Evolutionary conservation across 2,888 invertebrate genomes (phyloP), one percentile per base, ranked within the genome.

Genomic region (Agrilus cyanescens): DNA sequence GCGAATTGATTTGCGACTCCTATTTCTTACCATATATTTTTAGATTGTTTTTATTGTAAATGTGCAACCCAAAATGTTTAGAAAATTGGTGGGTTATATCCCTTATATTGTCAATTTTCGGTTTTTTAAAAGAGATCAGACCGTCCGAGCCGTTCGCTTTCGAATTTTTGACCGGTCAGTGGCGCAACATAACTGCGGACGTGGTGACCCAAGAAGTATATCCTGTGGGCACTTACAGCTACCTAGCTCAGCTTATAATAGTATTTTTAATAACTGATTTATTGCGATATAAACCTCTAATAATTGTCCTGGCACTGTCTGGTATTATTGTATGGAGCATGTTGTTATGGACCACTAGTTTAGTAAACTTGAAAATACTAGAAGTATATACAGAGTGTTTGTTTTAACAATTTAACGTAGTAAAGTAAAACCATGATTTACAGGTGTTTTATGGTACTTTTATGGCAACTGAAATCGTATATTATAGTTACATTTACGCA

Each of bases 401-500:
- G 39, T 66, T 67, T 40, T 12, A 25, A 25, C 8, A 16, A 34
- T 40, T 38, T 7, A 40, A 18, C 7, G 12, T 15, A 30, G 32
- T 15, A 29, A 18, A 18, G 8, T 25, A 32, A 36, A 29, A 31
- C 34, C 12, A 15, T 66, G 53, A 74, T 45, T 71, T 75, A 4
- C 81, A 93, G 70, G 73, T 85, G 41, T 74, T 82, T 54, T 91
- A 82, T 62, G 94, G 94, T 7, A 71, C 85, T 7, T 89, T 87
- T 58, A 78, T 83, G 64, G 88, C 94, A 0, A 80, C 88, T 2
- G 94, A 94, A 66, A 84, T 95, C 3, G 94, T 94, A 1, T 95
- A 94, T 63, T 86, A 82, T 57, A 90, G 93, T 0, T 95, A 95
- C 57, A 88, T 94, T 51, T 95, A 93, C 66, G 87, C 93, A 20